Evolutionary conservation across 2,113 vertebrate genomes (phyloP).

Genomic region (Camarhynchus parvulus): DNA sequence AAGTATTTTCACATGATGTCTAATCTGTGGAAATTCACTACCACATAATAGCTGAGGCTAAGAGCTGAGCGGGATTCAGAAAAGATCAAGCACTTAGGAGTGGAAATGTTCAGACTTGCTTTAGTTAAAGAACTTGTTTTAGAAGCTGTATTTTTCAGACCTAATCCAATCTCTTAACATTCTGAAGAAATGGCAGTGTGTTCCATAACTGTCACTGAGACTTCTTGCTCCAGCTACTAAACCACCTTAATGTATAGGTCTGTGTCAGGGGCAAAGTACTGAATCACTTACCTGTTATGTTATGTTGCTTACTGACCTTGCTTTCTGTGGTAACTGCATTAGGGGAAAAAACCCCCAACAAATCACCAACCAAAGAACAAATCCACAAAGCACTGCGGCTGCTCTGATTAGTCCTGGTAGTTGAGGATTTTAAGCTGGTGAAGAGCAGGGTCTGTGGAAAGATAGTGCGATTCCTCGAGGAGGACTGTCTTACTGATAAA

Average conservation of each 20-base stretch:
- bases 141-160: slow-evolving; percentile 21
- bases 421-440: not conserved
- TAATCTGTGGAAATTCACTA: slow-evolving; percentile 68
- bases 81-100: slow-evolving; percentile 46
- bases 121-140: not conserved
- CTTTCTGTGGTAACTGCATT: not conserved
- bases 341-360: not conserved
- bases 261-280: not conserved
- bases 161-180: not conserved
- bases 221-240: slow-evolving; percentile 5
- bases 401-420: not conserved
- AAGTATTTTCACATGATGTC: slow-evolving; percentile 68
- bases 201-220: not conserved
- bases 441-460: not conserved
- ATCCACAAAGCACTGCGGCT: not conserved
- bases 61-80: slow-evolving; percentile 30
- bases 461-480: not conserved
- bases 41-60: slow-evolving; percentile 63
- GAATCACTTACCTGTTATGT: not conserved
- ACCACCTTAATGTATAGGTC: not conserved
- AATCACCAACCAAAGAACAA: not conserved
- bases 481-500: not conserved
- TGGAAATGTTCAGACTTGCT: slow-evolving; percentile 64
- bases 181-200: not conserved
- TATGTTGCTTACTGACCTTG: not conserved